These are phyloP conservation scores for Perognathus longimembris DNA, from an alignment of 2,113 vertebrate species.

Conservation along the genomic window DNA sequence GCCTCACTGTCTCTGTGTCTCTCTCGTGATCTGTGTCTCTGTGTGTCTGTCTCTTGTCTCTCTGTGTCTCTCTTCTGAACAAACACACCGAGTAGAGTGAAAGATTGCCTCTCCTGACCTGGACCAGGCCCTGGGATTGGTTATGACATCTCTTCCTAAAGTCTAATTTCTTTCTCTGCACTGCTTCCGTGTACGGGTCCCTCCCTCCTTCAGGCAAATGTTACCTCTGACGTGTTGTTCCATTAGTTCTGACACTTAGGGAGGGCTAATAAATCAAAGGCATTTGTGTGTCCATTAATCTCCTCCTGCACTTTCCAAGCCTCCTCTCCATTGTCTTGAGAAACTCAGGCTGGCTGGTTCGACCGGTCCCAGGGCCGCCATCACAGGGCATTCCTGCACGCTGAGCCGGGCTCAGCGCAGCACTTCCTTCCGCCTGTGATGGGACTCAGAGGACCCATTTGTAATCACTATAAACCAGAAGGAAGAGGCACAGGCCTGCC, in stretches of 20 bases:
- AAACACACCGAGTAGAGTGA: not conserved
- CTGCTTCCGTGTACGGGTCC: not conserved
- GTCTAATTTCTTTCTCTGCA: not conserved
- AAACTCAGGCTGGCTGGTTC: not conserved
- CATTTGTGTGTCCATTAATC: slow-evolving; percentile 14
- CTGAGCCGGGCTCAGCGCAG: slow-evolving; percentile 42
- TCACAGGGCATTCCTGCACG: not conserved
- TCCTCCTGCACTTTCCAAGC: not conserved
- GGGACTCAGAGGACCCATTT: slow-evolving; percentile 48
- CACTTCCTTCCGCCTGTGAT: not conserved
- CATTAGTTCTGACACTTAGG: slow-evolving; percentile 48
- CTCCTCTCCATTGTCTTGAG: slow-evolving; percentile 17
- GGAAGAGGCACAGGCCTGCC: slow-evolving; percentile 55
- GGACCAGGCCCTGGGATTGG: rapidly evolving
- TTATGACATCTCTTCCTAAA: not conserved
- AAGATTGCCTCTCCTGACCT: not conserved
- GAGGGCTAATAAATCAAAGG: slow-evolving; percentile 38
- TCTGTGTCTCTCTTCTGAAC: too few relatives aligned
- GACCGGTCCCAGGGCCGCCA: not conserved
- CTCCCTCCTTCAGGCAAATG: not conserved
- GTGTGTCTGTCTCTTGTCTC: too few relatives aligned
- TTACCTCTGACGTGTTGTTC: slow-evolving; percentile 28
- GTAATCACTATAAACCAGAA: slow-evolving; percentile 68
- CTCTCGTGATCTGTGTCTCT: too few relatives aligned
- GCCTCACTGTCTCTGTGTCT: too few relatives aligned